Conservation (phyloP, 2,888 invertebrate species). For the Caenorhabditis uteleia region DNA sequence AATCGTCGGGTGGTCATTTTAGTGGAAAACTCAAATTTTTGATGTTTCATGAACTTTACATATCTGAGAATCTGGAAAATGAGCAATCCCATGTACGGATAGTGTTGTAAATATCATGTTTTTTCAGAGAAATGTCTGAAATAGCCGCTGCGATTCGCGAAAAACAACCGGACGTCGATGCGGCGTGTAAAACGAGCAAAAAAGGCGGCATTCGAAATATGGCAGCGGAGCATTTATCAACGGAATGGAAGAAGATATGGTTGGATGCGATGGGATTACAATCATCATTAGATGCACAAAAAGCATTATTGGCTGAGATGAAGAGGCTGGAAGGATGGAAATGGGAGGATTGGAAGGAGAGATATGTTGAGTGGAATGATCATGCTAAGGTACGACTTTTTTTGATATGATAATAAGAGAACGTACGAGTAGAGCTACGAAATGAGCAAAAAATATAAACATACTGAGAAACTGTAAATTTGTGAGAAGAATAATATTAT, state of each 20-base stretch:
- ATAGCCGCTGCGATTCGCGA: constrained; percentile 95
- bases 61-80: too few species aligned
- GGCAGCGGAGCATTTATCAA: constrained; percentile 88
- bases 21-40: too few species aligned
- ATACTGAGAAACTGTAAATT: too few species aligned
- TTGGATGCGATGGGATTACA: constrained; percentile 95
- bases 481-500: too few species aligned
- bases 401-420: constrained; percentile 84
- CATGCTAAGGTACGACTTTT: constrained; percentile 52
- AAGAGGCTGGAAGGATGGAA: constrained; percentile 97
- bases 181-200: constrained; percentile 81
- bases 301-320: constrained; percentile 74
- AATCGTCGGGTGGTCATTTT: too few species aligned
- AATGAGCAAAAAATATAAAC: too few species aligned
- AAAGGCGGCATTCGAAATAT: constrained; percentile 65
- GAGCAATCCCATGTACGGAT: too few species aligned
- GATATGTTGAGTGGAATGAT: constrained; percentile 63
- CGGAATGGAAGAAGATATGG: constrained; percentile 98
- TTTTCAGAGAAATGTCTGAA: constrained; percentile 87
- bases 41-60: too few species aligned
- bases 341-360: constrained; percentile 90
- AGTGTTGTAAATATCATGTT: too few species aligned
- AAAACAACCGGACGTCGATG: constrained; percentile 90
- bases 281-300: constrained; percentile 88
- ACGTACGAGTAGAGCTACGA: too few species aligned